Conservation (phyloP, 2,797 vertebrate species). For the Ctenopoma multispine region DNA sequence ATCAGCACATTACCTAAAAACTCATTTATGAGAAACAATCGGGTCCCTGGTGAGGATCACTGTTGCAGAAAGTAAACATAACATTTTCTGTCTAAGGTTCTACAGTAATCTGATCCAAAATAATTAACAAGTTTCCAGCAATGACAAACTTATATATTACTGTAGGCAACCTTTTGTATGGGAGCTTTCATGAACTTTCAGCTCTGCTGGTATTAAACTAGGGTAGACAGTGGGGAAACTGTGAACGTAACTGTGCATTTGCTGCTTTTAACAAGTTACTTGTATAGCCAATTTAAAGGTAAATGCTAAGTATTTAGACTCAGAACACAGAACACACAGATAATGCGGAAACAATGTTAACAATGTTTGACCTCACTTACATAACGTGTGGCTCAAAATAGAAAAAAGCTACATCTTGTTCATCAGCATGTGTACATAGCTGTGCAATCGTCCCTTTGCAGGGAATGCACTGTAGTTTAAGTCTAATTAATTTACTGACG, state of each 20-base stretch:
- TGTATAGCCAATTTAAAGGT: constrained; percentile 30
- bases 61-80: constrained; percentile 62
- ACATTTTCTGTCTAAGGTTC: constrained; percentile 56
- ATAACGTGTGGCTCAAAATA: no score
- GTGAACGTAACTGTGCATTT: constrained; percentile 14
- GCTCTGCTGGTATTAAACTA: constrained; percentile 1
- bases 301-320: constrained; percentile 33
- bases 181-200: constrained; percentile 28
- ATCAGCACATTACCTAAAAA: constrained; percentile 66
- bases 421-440: no score
- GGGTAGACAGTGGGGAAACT: background rate
- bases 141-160: constrained; percentile 43
- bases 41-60: constrained; percentile 59
- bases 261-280: background rate
- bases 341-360: no score
- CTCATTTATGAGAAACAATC: constrained; percentile 62
- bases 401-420: no score
- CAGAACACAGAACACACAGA: no score
- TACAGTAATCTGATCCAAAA: constrained; percentile 56
- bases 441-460: no score
- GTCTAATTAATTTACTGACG: no score
- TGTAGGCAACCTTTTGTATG: constrained; percentile 19
- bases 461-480: no score
- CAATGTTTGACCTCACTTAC: no score
- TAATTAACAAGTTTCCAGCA: constrained; percentile 51